These are phyloP conservation scores for Oegoconia quadripuncta DNA, from an alignment of 2,888 invertebrate species.

Conservation along the genomic window DNA sequence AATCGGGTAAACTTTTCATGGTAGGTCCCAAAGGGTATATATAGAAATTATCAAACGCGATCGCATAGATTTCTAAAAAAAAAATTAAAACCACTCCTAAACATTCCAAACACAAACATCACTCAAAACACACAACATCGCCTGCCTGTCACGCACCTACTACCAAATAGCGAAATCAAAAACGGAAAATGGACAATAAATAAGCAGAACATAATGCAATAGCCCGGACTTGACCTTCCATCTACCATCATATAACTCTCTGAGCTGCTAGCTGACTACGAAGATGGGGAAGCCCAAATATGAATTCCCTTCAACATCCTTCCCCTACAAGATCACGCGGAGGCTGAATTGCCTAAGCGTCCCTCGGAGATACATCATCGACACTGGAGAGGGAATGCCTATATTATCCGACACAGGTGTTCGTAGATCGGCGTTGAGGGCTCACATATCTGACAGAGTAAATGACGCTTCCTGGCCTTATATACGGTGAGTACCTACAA, in stretches of 20 bases:
- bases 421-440: slow-evolving; percentile 47
- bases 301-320: slow-evolving; percentile 45
- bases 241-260: slow-evolving; percentile 31
- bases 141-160: slow-evolving; percentile 5
- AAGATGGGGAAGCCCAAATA: slow-evolving; percentile 50
- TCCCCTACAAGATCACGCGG: slow-evolving; percentile 47
- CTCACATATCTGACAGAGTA: slow-evolving; percentile 42
- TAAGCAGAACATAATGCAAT: slow-evolving; percentile 6
- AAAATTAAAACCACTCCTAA: slow-evolving; percentile 1
- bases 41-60: too few species aligned
- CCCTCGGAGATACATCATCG: slow-evolving; percentile 41
- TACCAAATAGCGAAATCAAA: slow-evolving; percentile 7
- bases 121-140: neutral
- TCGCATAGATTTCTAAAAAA: too few species aligned
- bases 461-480: slow-evolving; percentile 60
- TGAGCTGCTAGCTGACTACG: slow-evolving; percentile 34
- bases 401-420: slow-evolving; percentile 40
- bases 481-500: slow-evolving; percentile 41
- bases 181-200: slow-evolving; percentile 20
- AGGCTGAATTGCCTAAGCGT: slow-evolving; percentile 50
- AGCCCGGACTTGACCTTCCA: slow-evolving; percentile 3
- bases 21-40: too few species aligned
- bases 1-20: too few species aligned
- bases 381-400: slow-evolving; percentile 51
- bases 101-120: slow-evolving; percentile 12